Percentiles rank a stretch among this genome's conserved stretches.
Evolutionary conservation across 2,797 vertebrate species (phyloP).

Genomic region (Chiroxiphia lanceolata): DNA sequence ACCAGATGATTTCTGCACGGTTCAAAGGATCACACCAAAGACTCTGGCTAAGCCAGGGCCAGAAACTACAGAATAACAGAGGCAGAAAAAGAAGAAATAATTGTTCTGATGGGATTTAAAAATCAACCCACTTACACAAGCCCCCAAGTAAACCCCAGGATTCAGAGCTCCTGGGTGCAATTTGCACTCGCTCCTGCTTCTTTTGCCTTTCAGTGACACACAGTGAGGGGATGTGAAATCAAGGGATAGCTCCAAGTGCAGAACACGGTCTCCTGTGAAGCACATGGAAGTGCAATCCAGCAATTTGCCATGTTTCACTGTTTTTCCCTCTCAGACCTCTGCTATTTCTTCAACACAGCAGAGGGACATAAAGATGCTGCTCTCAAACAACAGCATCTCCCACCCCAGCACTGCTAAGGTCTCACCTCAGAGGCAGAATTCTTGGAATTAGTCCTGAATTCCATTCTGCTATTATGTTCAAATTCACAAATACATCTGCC

Average conservation of each 20-base stretch:
- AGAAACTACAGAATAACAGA: neutral
- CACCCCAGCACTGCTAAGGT: neutral
- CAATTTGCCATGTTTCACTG: neutral
- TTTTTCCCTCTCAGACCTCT: neutral
- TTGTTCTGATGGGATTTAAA: neutral
- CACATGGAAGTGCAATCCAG: neutral
- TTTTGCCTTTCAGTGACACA: neutral
- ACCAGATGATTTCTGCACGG: constrained; percentile 26
- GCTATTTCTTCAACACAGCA: neutral
- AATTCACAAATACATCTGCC: neutral
- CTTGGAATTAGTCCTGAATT: neutral
- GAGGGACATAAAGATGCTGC: neutral
- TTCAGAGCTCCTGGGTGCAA: neutral
- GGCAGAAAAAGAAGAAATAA: neutral
- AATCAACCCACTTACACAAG: neutral
- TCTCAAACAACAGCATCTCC: neutral
- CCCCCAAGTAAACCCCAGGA: neutral
- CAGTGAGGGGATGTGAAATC: neutral
- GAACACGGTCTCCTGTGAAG: neutral
- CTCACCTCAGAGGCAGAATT: neutral
- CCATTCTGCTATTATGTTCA: neutral
- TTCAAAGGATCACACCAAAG: constrained; percentile 8
- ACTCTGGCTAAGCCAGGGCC: neutral
- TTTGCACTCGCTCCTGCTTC: neutral
- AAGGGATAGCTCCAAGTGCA: neutral